phyloP scores from a whole-genome alignment of 2,888 invertebrate genomes.

The Calliphora vomitoria region DNA sequence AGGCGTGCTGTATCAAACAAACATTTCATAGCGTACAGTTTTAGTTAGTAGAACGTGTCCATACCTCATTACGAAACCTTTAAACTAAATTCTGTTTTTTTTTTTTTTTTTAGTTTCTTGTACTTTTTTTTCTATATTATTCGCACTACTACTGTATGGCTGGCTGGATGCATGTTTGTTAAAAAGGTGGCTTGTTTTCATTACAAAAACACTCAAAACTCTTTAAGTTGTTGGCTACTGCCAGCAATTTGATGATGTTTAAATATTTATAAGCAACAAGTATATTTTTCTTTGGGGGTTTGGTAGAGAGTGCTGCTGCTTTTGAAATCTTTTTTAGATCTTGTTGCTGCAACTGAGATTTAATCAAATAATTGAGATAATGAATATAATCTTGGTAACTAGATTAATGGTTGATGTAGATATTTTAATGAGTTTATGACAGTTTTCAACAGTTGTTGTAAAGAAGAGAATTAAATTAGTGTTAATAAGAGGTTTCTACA shows the following conservation, averaged over 20 bases:
- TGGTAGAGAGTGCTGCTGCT: background rate
- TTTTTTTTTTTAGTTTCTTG: background rate
- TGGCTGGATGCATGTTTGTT: slow-evolving; percentile 20
- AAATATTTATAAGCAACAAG: slow-evolving; percentile 40
- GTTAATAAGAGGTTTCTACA: background rate
- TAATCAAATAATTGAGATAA: slow-evolving; percentile 61
- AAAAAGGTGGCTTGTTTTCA: slow-evolving; percentile 50
- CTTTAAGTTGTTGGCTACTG: slow-evolving; percentile 34
- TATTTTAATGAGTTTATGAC: slow-evolving; percentile 41
- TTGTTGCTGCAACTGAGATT: slow-evolving; percentile 39
- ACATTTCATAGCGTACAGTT: slow-evolving; percentile 23
- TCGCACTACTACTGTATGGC: background rate
- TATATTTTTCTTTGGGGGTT: background rate
- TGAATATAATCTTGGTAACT: slow-evolving; percentile 35
- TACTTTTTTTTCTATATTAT: slow-evolving; percentile 10
- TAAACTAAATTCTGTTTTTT: slow-evolving; percentile 40
- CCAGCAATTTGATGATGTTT: slow-evolving; percentile 26
- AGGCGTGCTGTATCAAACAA: slow-evolving; percentile 56
- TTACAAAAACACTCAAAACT: slow-evolving; percentile 38
- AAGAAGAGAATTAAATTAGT: background rate
- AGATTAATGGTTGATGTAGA: background rate
- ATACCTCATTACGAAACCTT: slow-evolving; percentile 64
- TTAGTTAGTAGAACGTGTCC: slow-evolving; percentile 71
- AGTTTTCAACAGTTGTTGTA: background rate
- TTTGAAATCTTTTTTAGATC: background rate